phyloP scores from a whole-genome alignment of 2,113 vertebrate species.

The Anas platyrhynchos region DNA sequence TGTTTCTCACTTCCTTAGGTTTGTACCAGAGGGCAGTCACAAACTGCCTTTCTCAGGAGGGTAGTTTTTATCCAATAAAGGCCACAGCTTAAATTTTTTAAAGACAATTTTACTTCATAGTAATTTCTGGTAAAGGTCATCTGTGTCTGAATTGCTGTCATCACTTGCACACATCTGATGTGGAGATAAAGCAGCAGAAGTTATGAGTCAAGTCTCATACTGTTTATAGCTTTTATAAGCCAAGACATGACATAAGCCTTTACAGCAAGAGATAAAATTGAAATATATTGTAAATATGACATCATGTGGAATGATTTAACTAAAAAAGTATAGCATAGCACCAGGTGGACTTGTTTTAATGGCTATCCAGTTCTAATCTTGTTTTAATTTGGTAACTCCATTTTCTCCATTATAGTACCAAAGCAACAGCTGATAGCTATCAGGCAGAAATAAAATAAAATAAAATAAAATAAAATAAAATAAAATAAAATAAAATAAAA shows the following conservation, averaged over 20 bases:
- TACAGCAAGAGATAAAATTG: not conserved
- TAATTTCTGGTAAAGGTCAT: not conserved
- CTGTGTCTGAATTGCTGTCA: not conserved
- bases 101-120: not conserved
- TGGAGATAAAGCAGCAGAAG: not conserved
- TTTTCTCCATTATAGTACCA: not conserved
- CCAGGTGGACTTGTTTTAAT: not conserved
- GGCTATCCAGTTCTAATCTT: not conserved
- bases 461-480: not conserved
- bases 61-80: not conserved
- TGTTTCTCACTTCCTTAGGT: not conserved
- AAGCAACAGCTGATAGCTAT: not conserved
- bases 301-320: not conserved
- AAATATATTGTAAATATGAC: not conserved
- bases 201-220: not conserved
- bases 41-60: not conserved
- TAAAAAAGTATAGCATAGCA: not conserved
- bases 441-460: not conserved
- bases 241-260: not conserved
- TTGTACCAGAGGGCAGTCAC: not conserved
- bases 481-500: no score
- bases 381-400: not conserved
- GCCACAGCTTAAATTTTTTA: not conserved
- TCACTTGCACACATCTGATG: not conserved
- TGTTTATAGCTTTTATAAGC: not conserved